Evolutionary conservation across 2,888 invertebrate genomes (phyloP).

Genomic region (Zeuzera pyrina): DNA sequence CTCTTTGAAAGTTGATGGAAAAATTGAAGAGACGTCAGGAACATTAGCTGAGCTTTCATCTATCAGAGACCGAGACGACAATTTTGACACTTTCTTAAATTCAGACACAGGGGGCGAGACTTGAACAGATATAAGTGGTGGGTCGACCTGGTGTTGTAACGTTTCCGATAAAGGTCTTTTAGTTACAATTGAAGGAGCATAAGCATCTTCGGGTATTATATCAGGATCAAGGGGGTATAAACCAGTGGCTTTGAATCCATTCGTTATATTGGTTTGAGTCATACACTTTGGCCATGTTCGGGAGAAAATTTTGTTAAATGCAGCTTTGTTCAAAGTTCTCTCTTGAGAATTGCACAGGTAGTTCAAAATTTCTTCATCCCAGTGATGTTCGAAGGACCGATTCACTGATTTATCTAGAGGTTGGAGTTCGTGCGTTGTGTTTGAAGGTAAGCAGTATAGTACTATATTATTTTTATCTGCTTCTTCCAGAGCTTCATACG

Average conservation of each 20-base stretch:
- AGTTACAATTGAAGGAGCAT: slow-evolving; percentile 6
- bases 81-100: too few relatives aligned
- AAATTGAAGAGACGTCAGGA: too few relatives aligned
- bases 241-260: slow-evolving; percentile 3
- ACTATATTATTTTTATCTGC: slow-evolving; percentile 4
- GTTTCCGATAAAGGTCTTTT: too few relatives aligned
- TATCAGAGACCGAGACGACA: too few relatives aligned
- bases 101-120: slow-evolving; percentile 13
- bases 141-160: too few relatives aligned
- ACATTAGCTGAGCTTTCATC: too few relatives aligned
- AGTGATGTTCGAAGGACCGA: slow-evolving; percentile 3
- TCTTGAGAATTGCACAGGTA: neutral
- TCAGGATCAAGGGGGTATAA: slow-evolving; percentile 4
- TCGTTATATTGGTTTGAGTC: slow-evolving; percentile 5
- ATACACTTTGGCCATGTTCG: slow-evolving; percentile 4
- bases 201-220: slow-evolving; percentile 4
- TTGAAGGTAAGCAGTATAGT: slow-evolving; percentile 7
- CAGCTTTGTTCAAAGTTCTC: slow-evolving; percentile 1
- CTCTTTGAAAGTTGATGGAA: too few relatives aligned
- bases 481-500: neutral
- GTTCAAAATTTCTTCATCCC: slow-evolving; percentile 4
- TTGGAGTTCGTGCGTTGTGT: slow-evolving; percentile 8
- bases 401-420: slow-evolving; percentile 3
- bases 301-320: slow-evolving; percentile 4
- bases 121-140: too few relatives aligned